Evolutionary conservation across 2,113 vertebrate genomes (phyloP).

Genomic region (Athene cunicularia): DNA sequence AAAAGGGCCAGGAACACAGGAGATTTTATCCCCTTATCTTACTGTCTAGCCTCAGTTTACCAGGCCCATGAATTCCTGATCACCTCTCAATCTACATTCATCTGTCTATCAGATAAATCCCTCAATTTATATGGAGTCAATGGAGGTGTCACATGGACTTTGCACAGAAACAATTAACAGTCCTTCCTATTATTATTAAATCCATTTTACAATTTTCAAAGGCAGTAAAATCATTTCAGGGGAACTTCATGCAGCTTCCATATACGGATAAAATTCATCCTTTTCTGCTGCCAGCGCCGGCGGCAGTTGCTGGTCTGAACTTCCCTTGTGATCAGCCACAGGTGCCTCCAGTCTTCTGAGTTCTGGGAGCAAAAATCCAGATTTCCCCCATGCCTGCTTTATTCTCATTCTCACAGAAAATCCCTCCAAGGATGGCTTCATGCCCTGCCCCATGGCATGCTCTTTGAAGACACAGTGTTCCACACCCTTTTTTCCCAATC

Average conservation of each 20-base stretch:
- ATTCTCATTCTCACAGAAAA: not conserved
- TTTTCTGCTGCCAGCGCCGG: not conserved
- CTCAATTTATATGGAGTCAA: not conserved
- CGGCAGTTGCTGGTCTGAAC: not conserved
- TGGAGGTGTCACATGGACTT: not conserved
- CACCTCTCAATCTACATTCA: not conserved
- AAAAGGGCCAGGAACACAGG: not conserved
- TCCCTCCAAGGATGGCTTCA: not conserved
- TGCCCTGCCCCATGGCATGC: not conserved
- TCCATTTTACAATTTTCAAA: not conserved
- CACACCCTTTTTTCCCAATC: not conserved
- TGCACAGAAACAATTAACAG: not conserved
- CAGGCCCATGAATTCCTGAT: not conserved
- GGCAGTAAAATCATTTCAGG: not conserved
- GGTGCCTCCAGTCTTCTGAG: not conserved
- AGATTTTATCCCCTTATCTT: not conserved
- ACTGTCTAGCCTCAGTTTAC: not conserved
- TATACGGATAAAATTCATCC: not conserved
- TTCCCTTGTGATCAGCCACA: not conserved
- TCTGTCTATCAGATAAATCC: not conserved
- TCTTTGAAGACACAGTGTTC: conserved; percentile 1
- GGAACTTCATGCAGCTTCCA: not conserved
- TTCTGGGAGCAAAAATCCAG: not conserved
- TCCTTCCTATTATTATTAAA: not conserved
- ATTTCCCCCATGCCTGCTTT: not conserved